These are phyloP conservation scores for Vulpes lagopus DNA, from an alignment of 2,113 vertebrate species.

Conservation along the genomic window DNA sequence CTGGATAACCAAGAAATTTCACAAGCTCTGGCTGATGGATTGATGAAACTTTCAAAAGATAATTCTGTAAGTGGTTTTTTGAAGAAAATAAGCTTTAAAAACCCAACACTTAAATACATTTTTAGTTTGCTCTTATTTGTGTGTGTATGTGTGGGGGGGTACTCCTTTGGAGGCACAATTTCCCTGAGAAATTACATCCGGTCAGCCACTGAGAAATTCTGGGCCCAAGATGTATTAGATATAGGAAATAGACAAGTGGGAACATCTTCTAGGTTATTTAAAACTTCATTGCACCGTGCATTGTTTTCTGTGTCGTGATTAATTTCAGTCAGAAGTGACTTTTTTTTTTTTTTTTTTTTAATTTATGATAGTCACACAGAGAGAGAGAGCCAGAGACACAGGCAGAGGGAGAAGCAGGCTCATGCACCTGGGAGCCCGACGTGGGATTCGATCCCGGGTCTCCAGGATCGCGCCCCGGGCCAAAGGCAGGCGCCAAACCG, in stretches of 20 bases:
- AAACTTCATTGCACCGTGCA: neutral
- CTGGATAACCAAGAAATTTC: slow-evolving; percentile 75
- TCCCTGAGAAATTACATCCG: neutral
- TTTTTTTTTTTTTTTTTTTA: too few species aligned
- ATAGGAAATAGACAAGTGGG: neutral
- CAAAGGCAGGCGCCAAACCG: too few species aligned
- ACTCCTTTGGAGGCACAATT: neutral
- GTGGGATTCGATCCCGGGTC: too few species aligned
- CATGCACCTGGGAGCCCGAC: too few species aligned
- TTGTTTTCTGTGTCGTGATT: neutral
- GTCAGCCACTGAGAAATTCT: slow-evolving; percentile 7
- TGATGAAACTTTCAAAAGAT: slow-evolving; percentile 85
- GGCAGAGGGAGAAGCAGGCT: too few species aligned
- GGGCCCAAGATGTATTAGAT: neutral
- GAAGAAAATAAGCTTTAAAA: neutral
- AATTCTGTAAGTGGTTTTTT: slow-evolving; percentile 82
- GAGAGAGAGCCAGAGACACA: too few species aligned
- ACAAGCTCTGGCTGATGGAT: slow-evolving; percentile 85
- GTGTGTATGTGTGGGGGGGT: too few species aligned
- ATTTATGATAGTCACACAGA: too few species aligned
- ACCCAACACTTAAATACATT: neutral
- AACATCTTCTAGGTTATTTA: neutral
- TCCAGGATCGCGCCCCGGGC: too few species aligned
- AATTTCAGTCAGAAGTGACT: slow-evolving; percentile 45
- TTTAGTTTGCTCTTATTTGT: neutral